Percentiles rank a stretch among this genome's conserved stretches.
Conservation (phyloP, 1,140 invertebrate genomes). For the Scaptodrosophila lebanonensis region DNA sequence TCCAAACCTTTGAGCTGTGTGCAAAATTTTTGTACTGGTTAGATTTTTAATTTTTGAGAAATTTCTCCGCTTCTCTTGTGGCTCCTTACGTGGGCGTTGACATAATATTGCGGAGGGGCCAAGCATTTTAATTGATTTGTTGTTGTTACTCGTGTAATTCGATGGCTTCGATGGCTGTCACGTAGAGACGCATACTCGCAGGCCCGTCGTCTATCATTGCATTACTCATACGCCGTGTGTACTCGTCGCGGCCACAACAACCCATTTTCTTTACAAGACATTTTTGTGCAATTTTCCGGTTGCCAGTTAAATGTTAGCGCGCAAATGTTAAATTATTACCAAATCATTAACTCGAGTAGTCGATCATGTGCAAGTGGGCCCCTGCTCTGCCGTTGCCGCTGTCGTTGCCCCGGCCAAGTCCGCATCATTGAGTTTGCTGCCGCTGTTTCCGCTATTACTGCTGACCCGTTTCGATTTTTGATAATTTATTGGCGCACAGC, state of each 20-base stretch:
- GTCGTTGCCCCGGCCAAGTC: too few species aligned
- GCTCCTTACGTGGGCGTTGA: slow-evolving; percentile 52
- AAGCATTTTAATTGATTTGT: slow-evolving; percentile 68
- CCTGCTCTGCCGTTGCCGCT: slow-evolving; percentile 3
- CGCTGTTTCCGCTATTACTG: slow-evolving; percentile 11
- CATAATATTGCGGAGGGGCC: slow-evolving; percentile 16
- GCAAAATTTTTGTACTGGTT: slow-evolving; percentile 5
- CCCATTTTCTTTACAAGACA: too few species aligned
- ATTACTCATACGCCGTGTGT: slow-evolving; percentile 63
- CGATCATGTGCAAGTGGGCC: slow-evolving; percentile 53
- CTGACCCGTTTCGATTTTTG: slow-evolving; percentile 20
- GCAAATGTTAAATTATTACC: slow-evolving; percentile 67
- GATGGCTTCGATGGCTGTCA: slow-evolving; percentile 9
- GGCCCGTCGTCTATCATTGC: slow-evolving; percentile 19
- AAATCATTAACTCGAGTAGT: slow-evolving; percentile 71
- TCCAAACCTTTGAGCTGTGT: slow-evolving; percentile 54
- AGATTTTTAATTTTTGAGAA: too few species aligned
- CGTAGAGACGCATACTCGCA: background rate
- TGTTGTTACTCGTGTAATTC: slow-evolving; percentile 19
- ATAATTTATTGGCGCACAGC: slow-evolving; percentile 67
- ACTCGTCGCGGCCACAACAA: too few species aligned
- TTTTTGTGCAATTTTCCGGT: slow-evolving; percentile 67
- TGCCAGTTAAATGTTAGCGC: slow-evolving; percentile 58
- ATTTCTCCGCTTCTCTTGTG: slow-evolving; percentile 6
- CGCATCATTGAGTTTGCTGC: too few species aligned